Evolutionary conservation across 2,113 vertebrate species (phyloP), one percentile per base, ranked within the genome.

Genomic region (Hyperopisus bebe): DNA sequence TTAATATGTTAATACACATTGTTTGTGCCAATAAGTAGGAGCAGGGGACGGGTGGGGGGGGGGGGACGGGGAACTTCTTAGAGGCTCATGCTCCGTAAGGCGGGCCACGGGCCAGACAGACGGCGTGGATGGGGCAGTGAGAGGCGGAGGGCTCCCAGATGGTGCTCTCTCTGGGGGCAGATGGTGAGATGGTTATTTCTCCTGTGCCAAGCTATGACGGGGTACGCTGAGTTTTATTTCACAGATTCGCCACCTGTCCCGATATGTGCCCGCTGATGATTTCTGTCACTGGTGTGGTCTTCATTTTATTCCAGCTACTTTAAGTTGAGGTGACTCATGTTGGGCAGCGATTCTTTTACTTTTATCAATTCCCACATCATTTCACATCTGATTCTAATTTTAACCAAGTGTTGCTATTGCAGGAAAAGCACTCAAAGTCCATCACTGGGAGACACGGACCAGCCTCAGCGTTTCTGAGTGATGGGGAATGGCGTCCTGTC

Each of bases 81-180:
- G 24, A 24, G 44, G 53, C 89, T 66, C 35, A 51, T 84, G 88
- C 46, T 89, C 50, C 31, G 50, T 53, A 87, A 35, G 47, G 17
- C 48, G 83, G n/a, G 88, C 80, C 17, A 44, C 42, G 53, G 86
- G 90, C 80, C 90, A 77, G 77, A 31, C 88, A 82, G 53, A 70
- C 70, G 51, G 89, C 42, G 55, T 17, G 50, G 84, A 90, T 92
- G 55, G 90, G 90, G 90, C 90, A 93, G 92, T 90, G 74, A 91
- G 11, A 92, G 70, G 88, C 91, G 92, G 91, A 90, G 90, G 90
- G 89, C 47, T 91, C 92, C 93, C 95, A 96, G 94, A 96, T 94
- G 95, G 95, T 93, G 90, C 53, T n/a, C 93, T 92, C 90, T 92
- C 93, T 95, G 21, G 82, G 90, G 88, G 90, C 94, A 93, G 92